Evolutionary conservation across 2,113 vertebrate genomes (phyloP).

Genomic region (Ramphastos sulfuratus): DNA sequence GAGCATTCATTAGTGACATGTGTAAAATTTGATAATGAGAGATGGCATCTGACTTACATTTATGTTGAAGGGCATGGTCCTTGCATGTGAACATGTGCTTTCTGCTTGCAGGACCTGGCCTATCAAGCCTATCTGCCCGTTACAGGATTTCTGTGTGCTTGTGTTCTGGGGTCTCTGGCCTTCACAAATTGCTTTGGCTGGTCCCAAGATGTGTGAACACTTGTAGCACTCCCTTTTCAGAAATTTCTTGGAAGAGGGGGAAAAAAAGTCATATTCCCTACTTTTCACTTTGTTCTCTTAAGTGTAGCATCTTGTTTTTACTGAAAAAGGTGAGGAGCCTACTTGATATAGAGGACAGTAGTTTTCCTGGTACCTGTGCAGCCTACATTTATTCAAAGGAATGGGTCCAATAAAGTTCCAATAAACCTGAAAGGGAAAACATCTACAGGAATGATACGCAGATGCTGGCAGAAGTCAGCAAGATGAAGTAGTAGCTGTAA

Average conservation of each 20-base stretch:
- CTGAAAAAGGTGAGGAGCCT: background rate
- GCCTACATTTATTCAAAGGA: constrained; percentile 27
- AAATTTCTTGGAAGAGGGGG: background rate
- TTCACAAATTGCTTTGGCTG: background rate
- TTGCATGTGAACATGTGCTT: background rate
- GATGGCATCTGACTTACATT: background rate
- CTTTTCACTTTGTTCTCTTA: background rate
- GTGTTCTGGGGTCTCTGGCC: background rate
- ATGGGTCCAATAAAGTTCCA: constrained; percentile 50
- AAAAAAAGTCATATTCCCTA: background rate
- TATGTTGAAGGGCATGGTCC: background rate
- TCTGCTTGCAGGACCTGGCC: background rate
- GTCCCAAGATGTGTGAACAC: background rate
- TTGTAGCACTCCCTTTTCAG: background rate
- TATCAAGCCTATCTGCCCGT: background rate
- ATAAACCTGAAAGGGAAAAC: constrained; percentile 71
- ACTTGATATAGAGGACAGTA: background rate
- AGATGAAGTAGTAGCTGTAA: constrained; percentile 67
- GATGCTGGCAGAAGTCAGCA: constrained; percentile 74
- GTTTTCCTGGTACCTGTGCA: constrained; percentile 13
- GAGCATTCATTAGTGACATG: background rate
- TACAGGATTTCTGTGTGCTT: background rate
- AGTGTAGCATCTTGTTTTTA: constrained; percentile 24
- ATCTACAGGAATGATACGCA: constrained; percentile 70
- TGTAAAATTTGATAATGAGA: background rate